Percentiles rank a stretch among this genome's conserved stretches.
Conservation (phyloP, 1,140 invertebrate genomes). For the Drosophila willistoni region DNA sequence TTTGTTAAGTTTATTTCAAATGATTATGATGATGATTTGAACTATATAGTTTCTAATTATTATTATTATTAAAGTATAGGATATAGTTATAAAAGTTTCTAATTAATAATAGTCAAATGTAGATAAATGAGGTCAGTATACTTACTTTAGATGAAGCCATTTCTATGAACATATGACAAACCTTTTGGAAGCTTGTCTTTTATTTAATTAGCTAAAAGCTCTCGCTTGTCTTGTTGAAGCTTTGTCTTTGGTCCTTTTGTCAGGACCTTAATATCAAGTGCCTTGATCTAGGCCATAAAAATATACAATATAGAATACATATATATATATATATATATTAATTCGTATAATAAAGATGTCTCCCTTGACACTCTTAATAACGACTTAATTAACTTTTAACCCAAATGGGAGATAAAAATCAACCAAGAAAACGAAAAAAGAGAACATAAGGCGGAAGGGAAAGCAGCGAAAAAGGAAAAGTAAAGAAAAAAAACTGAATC, state of each 20-base stretch:
- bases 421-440: slow-evolving; percentile 54
- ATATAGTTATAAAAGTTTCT: too few species aligned
- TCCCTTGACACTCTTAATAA: slow-evolving; percentile 68
- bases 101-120: too few species aligned
- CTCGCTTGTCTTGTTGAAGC: slow-evolving; percentile 21
- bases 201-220: slow-evolving; percentile 73
- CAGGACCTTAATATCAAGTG: slow-evolving; percentile 52
- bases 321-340: slow-evolving; percentile 29
- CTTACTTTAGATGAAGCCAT: neutral
- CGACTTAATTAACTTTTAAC: slow-evolving; percentile 66
- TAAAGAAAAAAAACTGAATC: neutral
- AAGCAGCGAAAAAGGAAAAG: slow-evolving; percentile 5
- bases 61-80: too few species aligned
- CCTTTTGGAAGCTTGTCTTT: slow-evolving; percentile 31
- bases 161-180: slow-evolving; percentile 11
- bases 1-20: too few species aligned
- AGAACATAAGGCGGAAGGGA: slow-evolving; percentile 47
- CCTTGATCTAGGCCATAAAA: slow-evolving; percentile 74
- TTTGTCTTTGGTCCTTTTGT: slow-evolving; percentile 26
- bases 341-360: slow-evolving; percentile 51
- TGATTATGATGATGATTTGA: too few species aligned
- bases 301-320: slow-evolving; percentile 27
- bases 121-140: too few species aligned
- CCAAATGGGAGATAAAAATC: slow-evolving; percentile 65
- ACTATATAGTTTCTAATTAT: too few species aligned